Evolutionary conservation across 2,113 vertebrate genomes (phyloP).

Genomic region (Lasiurus borealis): DNA sequence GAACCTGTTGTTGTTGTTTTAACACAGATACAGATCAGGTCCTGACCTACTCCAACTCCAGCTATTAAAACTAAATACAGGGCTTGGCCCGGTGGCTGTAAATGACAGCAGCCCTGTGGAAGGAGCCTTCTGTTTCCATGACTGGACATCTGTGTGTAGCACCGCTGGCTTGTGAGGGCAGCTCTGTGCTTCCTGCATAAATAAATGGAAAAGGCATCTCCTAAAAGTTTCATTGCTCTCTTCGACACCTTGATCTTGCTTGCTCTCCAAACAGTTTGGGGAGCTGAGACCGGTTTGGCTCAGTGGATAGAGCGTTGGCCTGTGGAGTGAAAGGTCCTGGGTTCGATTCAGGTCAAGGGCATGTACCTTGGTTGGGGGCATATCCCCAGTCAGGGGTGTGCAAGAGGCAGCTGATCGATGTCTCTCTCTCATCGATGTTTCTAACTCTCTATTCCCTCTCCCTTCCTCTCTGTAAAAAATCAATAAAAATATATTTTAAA

Average conservation of each 20-base stretch:
- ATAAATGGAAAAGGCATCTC: not conserved
- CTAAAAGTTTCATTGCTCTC: not conserved
- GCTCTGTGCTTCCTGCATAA: not conserved
- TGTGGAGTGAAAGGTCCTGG: too few relatives aligned
- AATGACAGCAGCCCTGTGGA: not conserved
- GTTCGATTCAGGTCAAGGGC: too few relatives aligned
- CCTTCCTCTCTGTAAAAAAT: too few relatives aligned
- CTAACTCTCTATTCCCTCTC: too few relatives aligned
- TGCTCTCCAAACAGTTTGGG: not conserved
- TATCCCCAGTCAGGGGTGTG: too few relatives aligned
- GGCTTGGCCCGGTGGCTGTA: not conserved
- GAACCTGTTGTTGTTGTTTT: not conserved
- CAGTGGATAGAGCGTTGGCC: too few relatives aligned
- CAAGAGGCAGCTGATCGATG: too few relatives aligned
- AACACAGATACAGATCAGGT: not conserved
- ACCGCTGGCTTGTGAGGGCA: too few relatives aligned
- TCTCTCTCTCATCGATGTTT: too few relatives aligned
- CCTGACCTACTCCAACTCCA: not conserved
- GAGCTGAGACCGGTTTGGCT: too few relatives aligned
- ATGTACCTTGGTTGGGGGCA: too few relatives aligned
- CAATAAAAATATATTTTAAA: too few relatives aligned
- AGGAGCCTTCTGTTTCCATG: not conserved
- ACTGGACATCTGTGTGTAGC: not conserved
- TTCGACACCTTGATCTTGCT: not conserved
- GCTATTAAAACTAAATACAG: constrained; percentile 12